These are phyloP conservation scores for Hucho hucho DNA, from an alignment of 2,113 vertebrate genomes.

Conservation along the genomic window DNA sequence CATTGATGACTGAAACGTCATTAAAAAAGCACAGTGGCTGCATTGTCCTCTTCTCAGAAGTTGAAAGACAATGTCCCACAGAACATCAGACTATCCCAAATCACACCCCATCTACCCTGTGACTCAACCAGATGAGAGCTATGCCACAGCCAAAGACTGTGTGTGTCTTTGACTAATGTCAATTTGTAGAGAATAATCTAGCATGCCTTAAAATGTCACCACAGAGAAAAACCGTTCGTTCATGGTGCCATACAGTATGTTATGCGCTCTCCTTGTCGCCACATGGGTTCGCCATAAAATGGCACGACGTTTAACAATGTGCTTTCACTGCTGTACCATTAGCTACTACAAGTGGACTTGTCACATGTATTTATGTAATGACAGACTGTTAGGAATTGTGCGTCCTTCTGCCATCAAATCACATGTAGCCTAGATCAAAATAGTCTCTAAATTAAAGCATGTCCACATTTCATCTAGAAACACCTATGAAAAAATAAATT, in stretches of 20 bases:
- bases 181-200: background rate
- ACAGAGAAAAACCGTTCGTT: background rate
- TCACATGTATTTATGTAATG: no score
- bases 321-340: background rate
- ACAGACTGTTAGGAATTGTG: no score
- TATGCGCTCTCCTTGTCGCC: background rate
- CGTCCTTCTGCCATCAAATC: no score
- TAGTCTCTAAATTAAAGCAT: background rate
- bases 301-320: no score
- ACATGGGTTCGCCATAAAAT: background rate
- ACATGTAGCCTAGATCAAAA: no score
- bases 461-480: background rate
- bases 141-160: background rate
- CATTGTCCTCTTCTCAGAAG: conserved; percentile 18
- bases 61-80: background rate
- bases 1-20: background rate
- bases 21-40: conserved; percentile 21
- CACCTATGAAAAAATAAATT: background rate
- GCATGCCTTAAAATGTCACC: background rate
- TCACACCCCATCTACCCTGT: background rate
- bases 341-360: background rate
- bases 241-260: background rate
- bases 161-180: background rate
- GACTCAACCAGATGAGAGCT: background rate
- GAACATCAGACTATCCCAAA: background rate